Base-by-base conservation (phyloP, 2,797 vertebrate species). In the Gymnocypris eckloni region DNA sequence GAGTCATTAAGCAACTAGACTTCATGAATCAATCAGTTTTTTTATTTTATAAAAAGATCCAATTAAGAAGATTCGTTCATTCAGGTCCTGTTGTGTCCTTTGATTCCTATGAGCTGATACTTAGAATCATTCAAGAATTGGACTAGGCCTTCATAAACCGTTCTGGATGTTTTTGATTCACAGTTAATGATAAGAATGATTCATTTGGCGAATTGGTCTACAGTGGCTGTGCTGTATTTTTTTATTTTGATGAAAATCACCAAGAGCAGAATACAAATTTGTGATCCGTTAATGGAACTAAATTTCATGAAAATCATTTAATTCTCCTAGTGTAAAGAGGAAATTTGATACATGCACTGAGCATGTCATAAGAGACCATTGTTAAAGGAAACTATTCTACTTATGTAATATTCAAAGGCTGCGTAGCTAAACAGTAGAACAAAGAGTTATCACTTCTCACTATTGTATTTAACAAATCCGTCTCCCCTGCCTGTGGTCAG, bases 401-500 rank as follows among this genome's bases (percentile, higher is more conserved):
- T 66, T 61, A n/a, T 64, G 54, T 64, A 72, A 64, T 50, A 75
- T 75, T 75, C 28, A 77, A 83, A 76, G 28, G 16, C 56, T 66
- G 33, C 4, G 0, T 71, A 18, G 12, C 43, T 54, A 79, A 86
- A 87, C 50, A 45, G 59, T 20, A 59, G 56, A 15, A 61, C 61
- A 76, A 79, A 45, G 39, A 41, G 73, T 78, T 78, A 56, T 78
- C 45, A 52, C 45, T 4, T 79, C 11, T 45, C 59, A 67, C 64
- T 33, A 7, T 87, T 85, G 22, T 37, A 48, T 69, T 86, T 28
- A 56, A 48, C 25, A 16, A 67, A 39, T 70, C 12, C 33, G 6
- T 87, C 75, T 80, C 67, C 37, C 78, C 56, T 48, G 75, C 33
- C 50, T 33, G 45, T 84, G 76, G 66, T 22, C 61, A 37, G 67